Percentiles rank a stretch among this genome's conserved stretches.
Evolutionary conservation across 2,797 vertebrate species (phyloP).

Genomic region (Siniperca undulata): DNA sequence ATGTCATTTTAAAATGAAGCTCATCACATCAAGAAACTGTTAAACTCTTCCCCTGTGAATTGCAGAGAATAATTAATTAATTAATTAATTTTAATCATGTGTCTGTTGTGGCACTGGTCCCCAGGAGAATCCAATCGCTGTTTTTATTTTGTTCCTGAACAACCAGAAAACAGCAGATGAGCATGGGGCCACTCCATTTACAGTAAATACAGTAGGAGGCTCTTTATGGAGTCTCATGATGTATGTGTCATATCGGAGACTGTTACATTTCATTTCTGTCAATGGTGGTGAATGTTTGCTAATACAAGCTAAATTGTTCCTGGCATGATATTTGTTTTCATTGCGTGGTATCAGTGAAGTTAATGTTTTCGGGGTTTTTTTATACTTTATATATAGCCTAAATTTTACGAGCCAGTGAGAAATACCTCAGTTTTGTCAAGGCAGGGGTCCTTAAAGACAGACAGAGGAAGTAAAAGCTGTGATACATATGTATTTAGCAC

Average conservation of each 20-base stretch:
- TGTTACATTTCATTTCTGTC: not conserved
- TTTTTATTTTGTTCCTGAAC: constrained; percentile 7
- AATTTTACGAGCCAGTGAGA: not conserved
- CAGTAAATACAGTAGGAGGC: constrained; percentile 45
- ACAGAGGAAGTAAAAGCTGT: not conserved
- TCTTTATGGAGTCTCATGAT: constrained; percentile 4
- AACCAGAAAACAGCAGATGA: constrained; percentile 17
- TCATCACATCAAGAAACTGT: not conserved
- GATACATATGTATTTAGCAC: not conserved
- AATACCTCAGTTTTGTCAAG: not conserved
- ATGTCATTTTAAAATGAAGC: constrained; percentile 6
- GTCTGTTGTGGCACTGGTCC: not conserved
- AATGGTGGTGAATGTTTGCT: not conserved
- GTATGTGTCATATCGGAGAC: not conserved
- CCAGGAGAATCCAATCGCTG: not conserved
- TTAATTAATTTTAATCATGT: not conserved
- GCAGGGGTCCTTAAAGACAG: not conserved
- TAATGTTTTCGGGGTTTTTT: not conserved
- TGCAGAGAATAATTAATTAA: not conserved
- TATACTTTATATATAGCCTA: not conserved
- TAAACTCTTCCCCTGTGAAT: not conserved
- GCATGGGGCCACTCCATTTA: constrained; percentile 22
- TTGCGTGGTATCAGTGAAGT: not conserved
- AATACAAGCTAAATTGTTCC: not conserved
- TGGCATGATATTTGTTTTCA: not conserved